Evolutionary conservation across 2,113 vertebrate species (phyloP), one percentile per base, ranked within the genome.

Genomic region (Calonectris borealis): DNA sequence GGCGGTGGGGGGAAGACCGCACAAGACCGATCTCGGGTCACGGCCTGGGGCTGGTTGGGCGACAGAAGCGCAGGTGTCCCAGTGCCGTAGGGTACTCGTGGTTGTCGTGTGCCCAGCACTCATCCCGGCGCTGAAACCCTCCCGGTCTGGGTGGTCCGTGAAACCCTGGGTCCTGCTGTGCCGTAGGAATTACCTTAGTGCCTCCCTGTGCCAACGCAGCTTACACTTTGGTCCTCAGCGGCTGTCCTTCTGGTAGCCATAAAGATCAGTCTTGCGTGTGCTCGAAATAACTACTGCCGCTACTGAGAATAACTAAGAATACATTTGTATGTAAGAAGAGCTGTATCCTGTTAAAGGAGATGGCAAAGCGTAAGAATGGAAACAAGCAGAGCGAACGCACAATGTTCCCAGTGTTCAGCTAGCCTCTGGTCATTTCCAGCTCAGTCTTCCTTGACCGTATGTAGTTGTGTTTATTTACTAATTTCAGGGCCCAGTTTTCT

Each of bases 301-400:
- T 19, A 3, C 76, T 2, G 8, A 5, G 29, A 10, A 2, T 6
- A 26, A 9, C n/a, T 4, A 2, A 11, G 58, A 34, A 7, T 26
- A 0, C 5, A 0, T 21, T 17, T 16, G 20, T 48, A 2, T 2
- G 0, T 18, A 2, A 25, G 46, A 9, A 10, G 31, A 68, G 48
- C 61, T 10, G 36, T 18, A 0, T 51, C 24, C 49, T 34, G 42
- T 6, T 52, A 3, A 15, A 54, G 48, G 71, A 71, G 29, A 22
- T 3, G 10, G 61, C 27, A 22, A 26, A 44, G 73, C 1, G 0
- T 32, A 38, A 40, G 66, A 42, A 34, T 32, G 83, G 79, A 16
- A 91, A 15, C 25, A 16, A 40, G 42, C 18, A 3, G 16, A 25
- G 66, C 4, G 2, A 58, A 14, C 17, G 36, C 34, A 8, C 36